These are phyloP conservation scores for Drosophila anomelani DNA, from an alignment of 2,888 invertebrate species.

Conservation along the genomic window DNA sequence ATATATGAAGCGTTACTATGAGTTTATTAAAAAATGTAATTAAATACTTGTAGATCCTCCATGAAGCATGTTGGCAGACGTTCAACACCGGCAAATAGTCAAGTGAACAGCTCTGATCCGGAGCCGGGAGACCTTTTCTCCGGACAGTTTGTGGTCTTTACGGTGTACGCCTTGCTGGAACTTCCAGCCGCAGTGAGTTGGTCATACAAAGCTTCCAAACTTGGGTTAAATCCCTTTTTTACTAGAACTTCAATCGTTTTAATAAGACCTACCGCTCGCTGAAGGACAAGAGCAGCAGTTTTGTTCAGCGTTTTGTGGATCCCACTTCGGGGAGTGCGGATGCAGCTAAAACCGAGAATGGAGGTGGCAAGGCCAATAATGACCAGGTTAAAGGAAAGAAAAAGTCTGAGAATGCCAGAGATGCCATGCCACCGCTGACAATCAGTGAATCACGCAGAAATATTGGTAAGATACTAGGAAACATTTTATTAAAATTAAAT, in stretches of 20 bases:
- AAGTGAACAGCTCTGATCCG: constrained; percentile 53
- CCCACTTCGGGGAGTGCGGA: constrained; percentile 41
- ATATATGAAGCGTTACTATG: neutral
- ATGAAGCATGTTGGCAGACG: constrained; percentile 69
- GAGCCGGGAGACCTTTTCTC: constrained; percentile 83
- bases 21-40: neutral
- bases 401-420: constrained; percentile 62
- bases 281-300: constrained; percentile 81
- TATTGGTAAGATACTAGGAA: constrained; percentile 71
- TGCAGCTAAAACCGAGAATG: constrained; percentile 50
- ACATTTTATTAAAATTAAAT: neutral
- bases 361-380: constrained; percentile 41
- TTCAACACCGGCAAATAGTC: constrained; percentile 52
- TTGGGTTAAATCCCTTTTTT: constrained; percentile 22
- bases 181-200: constrained; percentile 82
- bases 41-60: constrained; percentile 53
- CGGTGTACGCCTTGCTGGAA: constrained; percentile 84
- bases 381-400: constrained; percentile 55
- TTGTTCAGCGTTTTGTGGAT: constrained; percentile 82
- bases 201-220: neutral
- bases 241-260: constrained; percentile 83
- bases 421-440: constrained; percentile 79
- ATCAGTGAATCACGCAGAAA: constrained; percentile 84
- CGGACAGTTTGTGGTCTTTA: constrained; percentile 85
- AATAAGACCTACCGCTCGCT: constrained; percentile 84